A percentile compares a stretch with the other conserved stretches of the same genome.
Evolutionary conservation across 1,140 invertebrate genomes (phyloP).

Genomic region (Nixonia krombeini): DNA sequence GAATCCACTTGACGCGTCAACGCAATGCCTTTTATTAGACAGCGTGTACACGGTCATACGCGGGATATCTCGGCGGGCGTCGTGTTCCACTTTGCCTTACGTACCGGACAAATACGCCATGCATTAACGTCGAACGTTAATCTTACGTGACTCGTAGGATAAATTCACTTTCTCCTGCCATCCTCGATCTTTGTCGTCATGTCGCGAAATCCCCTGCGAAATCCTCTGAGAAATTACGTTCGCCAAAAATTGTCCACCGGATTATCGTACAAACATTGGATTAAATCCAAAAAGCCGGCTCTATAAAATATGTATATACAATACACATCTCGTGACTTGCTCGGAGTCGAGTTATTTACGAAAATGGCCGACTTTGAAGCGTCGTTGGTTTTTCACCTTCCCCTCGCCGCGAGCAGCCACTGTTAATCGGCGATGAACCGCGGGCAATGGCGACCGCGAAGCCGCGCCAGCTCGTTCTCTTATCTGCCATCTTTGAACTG

Average conservation of each 20-base stretch:
- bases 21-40: background rate
- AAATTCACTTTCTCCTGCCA: background rate
- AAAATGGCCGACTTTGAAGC: too few species aligned
- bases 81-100: background rate
- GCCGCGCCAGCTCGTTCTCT: constrained; percentile 37
- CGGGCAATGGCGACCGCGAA: constrained; percentile 41
- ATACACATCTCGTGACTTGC: too few species aligned
- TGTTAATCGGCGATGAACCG: constrained; percentile 30
- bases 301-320: too few species aligned
- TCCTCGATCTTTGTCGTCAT: background rate
- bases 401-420: constrained; percentile 14
- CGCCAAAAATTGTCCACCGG: too few species aligned
- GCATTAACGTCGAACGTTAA: constrained; percentile 3
- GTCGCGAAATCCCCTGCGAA: too few species aligned
- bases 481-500: constrained; percentile 58
- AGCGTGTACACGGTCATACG: background rate
- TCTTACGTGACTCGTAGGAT: background rate
- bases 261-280: too few species aligned
- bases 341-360: too few species aligned
- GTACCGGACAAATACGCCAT: background rate
- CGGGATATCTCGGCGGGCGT: background rate
- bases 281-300: too few species aligned
- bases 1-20: background rate
- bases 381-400: constrained; percentile 12
- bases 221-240: too few species aligned